These are phyloP conservation scores for Tinea pellionella DNA, from an alignment of 2,888 invertebrate genomes.

Conservation along the genomic window DNA sequence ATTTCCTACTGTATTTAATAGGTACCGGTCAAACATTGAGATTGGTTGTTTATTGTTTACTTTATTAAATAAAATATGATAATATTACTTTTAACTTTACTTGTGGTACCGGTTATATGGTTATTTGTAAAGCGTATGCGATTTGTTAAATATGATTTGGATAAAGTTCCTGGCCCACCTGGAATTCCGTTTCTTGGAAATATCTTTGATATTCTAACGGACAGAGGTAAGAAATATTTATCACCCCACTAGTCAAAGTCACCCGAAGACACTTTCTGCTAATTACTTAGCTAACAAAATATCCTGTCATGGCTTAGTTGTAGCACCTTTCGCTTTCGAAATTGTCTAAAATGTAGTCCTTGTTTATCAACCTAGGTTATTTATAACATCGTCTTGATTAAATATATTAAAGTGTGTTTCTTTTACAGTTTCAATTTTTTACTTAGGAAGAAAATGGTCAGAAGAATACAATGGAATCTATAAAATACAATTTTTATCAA, in stretches of 20 bases:
- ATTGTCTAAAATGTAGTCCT: too few species aligned
- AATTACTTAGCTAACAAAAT: background rate
- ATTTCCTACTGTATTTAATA: too few species aligned
- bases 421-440: slow-evolving; percentile 27
- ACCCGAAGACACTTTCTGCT: background rate
- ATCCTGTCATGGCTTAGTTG: too few species aligned
- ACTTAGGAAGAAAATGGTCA: slow-evolving; percentile 25
- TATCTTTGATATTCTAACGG: slow-evolving; percentile 15
- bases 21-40: too few species aligned
- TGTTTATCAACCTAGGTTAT: too few species aligned
- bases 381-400: too few species aligned
- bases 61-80: background rate
- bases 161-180: slow-evolving; percentile 33
- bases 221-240: slow-evolving; percentile 7
- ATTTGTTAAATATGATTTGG: slow-evolving; percentile 17
- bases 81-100: background rate
- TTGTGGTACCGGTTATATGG: background rate
- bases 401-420: too few species aligned
- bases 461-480: slow-evolving; percentile 32
- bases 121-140: background rate
- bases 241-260: background rate
- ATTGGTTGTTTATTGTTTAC: too few species aligned
- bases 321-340: too few species aligned
- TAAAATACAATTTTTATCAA: slow-evolving; percentile 17
- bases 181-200: slow-evolving; percentile 21